These are phyloP conservation scores for Diachrysia chrysitis DNA, from an alignment of 2,888 invertebrate species.

Conservation along the genomic window DNA sequence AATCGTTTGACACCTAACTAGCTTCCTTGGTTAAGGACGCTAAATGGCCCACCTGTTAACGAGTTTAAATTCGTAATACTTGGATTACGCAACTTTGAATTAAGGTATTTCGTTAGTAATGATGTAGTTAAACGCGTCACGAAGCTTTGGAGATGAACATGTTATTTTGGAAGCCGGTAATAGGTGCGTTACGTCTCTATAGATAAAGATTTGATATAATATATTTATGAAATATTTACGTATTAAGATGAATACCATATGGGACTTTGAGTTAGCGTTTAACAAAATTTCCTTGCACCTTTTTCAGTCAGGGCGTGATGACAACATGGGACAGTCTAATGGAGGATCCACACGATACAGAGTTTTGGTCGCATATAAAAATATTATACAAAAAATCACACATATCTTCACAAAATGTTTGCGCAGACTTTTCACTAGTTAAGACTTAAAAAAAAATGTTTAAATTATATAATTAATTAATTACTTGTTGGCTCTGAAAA, in stretches of 20 bases:
- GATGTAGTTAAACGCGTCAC: conserved; percentile 30
- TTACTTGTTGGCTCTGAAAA: no score
- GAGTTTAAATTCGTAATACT: conserved; percentile 31
- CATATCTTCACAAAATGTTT: no score
- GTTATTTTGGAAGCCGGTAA: neutral
- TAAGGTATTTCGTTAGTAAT: conserved; percentile 34
- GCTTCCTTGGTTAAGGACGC: conserved; percentile 55
- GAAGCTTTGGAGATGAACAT: conserved; percentile 6
- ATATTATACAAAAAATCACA: no score
- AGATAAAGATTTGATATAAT: neutral
- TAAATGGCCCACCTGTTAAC: conserved; percentile 50
- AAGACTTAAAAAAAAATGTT: no score
- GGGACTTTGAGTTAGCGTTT: neutral
- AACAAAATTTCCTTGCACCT: no score
- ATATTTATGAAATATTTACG: neutral
- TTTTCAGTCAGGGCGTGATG: no score
- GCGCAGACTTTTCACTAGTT: no score
- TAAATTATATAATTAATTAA: no score
- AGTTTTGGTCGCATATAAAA: no score
- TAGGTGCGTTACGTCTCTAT: neutral
- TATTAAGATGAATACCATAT: neutral
- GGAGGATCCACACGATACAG: no score
- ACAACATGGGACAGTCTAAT: no score
- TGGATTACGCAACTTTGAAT: conserved; percentile 41
- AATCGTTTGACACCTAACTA: conserved; percentile 56